A percentile compares a stretch with the other conserved stretches of the same genome.
These are phyloP conservation scores for Paralichthys olivaceus DNA, from an alignment of 2,113 vertebrate genomes.

Conservation along the genomic window DNA sequence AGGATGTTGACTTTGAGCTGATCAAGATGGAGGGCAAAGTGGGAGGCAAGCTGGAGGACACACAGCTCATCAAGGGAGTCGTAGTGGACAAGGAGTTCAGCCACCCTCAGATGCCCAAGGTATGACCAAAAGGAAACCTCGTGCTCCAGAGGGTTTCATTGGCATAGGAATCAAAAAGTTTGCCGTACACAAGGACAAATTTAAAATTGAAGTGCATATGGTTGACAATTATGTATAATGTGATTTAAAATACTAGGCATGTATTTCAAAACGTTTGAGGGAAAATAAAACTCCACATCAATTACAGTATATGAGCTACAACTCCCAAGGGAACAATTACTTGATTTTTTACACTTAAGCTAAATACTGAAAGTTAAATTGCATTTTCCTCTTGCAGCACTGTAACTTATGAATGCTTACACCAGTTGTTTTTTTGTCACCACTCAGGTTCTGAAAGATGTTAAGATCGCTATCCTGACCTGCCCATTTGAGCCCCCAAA, in stretches of 20 bases:
- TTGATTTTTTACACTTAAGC: no score
- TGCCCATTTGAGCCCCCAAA: conserved; percentile 98
- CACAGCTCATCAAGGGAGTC: conserved; percentile 95
- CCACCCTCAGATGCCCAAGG: conserved; percentile 99
- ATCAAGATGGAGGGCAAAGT: conserved; percentile 99
- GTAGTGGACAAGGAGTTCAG: conserved; percentile 99
- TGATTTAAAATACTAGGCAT: neutral
- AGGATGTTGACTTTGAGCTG: conserved; percentile 98
- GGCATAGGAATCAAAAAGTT: neutral
- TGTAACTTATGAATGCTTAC: neutral
- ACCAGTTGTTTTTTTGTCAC: neutral
- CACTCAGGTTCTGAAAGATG: conserved; percentile 88
- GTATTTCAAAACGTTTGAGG: neutral
- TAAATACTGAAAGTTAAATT: no score
- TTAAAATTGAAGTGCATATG: no score
- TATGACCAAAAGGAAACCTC: conserved; percentile 51
- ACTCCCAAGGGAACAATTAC: neutral
- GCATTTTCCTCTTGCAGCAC: no score
- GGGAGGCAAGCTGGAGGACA: conserved; percentile 96
- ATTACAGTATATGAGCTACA: neutral
- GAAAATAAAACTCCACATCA: no score
- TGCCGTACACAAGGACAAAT: neutral
- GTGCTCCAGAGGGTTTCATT: neutral
- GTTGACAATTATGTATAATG: no score
- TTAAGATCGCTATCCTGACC: conserved; percentile 96